Percentiles rank a stretch among this genome's conserved stretches.
Conservation (phyloP, 2,113 vertebrate genomes). For the Corvus cornix region DNA sequence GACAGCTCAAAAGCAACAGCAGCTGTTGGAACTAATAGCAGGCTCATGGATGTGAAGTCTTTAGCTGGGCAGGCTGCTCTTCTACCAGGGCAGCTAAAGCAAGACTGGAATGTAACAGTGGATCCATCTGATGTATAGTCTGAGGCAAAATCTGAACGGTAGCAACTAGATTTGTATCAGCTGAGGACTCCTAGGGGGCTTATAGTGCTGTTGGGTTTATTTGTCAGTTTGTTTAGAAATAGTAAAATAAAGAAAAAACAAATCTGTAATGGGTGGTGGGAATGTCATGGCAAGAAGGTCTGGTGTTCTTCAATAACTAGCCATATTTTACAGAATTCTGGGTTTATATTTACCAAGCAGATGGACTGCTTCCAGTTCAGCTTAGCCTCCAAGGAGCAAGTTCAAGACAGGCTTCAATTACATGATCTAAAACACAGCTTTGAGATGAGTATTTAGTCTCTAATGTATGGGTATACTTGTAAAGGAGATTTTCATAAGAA, state of each 20-base stretch:
- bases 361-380: background rate
- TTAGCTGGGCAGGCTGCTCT: background rate
- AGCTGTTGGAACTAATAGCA: background rate
- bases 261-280: background rate
- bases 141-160: background rate
- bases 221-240: background rate
- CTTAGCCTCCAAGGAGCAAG: background rate
- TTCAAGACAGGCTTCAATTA: background rate
- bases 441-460: background rate
- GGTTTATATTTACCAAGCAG: background rate
- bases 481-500: background rate
- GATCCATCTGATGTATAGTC: background rate
- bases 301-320: background rate
- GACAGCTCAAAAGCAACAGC: background rate
- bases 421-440: background rate
- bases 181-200: background rate
- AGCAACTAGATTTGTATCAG: background rate
- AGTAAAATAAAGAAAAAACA: background rate
- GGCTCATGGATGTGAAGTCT: background rate
- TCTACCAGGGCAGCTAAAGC: background rate
- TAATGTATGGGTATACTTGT: background rate
- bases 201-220: background rate
- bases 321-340: background rate
- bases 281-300: background rate
- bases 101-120: background rate